Base-by-base conservation (phyloP, 2,888 invertebrate genomes). In the Oscheius onirici region DNA sequence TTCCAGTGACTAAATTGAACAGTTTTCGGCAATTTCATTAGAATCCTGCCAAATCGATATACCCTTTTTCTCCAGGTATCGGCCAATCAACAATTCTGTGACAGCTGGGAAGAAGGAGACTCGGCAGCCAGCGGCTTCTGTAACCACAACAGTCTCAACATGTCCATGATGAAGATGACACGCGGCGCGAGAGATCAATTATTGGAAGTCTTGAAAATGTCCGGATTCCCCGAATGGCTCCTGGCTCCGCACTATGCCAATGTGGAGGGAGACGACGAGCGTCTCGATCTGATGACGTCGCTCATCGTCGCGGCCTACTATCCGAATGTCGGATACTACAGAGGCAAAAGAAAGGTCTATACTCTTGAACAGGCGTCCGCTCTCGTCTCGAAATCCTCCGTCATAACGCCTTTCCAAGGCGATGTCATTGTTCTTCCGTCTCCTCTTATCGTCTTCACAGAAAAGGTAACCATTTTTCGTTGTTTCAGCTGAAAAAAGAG, bases 381-480 rank as follows among this genome's bases (percentile, higher is more conserved):
- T 0, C 90, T 99, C 1, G 93, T 99, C 75, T 95, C 97, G 90
- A 97, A 97, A 89, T 94, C 95, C 0, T 97, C 97, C 0, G 95
- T 97, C 2, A 96, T 97, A 90, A 95, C 94, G 26, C 75, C 76
- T 11, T 58, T 77, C 88, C 90, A 91, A 63, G 93, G 93, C 61
- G 75, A 80, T 17, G 57, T 75, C 20, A 68, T 77, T n/a, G 46
- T 69, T 15, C 97, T 97, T 87, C 93, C 94, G 0, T 95, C 93
- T 77, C 97, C 97, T 0, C 93, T 96, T 88, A 96, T 99, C 88
- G 94, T 99, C 70, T 99, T 97, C 88, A 96, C 97, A 0, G 97
- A 99, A 90, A 99, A 99, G 90, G 92, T 92, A 84, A 20, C 10
- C 20, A 28, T 26, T 54, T 3, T 24, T 11, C 1, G 1, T 15